Evolutionary conservation across 2,797 vertebrate species (phyloP).

Genomic region (Loriculus beryllinus): DNA sequence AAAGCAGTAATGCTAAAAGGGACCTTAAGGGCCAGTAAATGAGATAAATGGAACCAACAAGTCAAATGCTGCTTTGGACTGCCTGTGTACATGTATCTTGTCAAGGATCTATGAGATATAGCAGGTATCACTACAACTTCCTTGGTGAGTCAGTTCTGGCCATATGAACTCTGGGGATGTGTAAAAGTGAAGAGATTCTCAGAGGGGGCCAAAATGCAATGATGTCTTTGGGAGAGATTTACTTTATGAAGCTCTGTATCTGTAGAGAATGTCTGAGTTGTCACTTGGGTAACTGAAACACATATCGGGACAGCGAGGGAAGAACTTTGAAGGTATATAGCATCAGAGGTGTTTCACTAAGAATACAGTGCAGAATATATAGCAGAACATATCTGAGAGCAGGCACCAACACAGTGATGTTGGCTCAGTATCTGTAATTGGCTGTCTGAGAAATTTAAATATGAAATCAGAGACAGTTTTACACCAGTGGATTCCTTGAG

Average conservation of each 20-base stretch:
- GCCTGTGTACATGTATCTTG: background rate
- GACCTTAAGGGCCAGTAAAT: constrained; percentile 32
- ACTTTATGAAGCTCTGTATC: background rate
- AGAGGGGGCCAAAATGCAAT: background rate
- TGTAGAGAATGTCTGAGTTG: background rate
- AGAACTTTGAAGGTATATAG: background rate
- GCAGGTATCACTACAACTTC: background rate
- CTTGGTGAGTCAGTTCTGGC: background rate
- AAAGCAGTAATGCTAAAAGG: constrained; percentile 7
- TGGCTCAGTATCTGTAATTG: background rate
- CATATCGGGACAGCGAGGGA: background rate
- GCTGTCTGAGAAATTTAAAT: background rate
- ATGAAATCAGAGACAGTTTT: background rate
- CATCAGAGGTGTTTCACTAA: background rate
- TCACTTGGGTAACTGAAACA: background rate
- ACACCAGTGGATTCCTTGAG: background rate
- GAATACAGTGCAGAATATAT: accelerated
- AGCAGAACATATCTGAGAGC: background rate
- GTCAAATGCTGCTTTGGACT: background rate
- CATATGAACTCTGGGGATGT: background rate
- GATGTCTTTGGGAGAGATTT: background rate
- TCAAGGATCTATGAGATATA: background rate
- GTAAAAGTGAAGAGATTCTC: background rate
- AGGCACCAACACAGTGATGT: background rate
- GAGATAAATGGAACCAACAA: constrained; percentile 31